phyloP scores from a whole-genome alignment of 2,888 invertebrate species.

The Diabrotica balteata region DNA sequence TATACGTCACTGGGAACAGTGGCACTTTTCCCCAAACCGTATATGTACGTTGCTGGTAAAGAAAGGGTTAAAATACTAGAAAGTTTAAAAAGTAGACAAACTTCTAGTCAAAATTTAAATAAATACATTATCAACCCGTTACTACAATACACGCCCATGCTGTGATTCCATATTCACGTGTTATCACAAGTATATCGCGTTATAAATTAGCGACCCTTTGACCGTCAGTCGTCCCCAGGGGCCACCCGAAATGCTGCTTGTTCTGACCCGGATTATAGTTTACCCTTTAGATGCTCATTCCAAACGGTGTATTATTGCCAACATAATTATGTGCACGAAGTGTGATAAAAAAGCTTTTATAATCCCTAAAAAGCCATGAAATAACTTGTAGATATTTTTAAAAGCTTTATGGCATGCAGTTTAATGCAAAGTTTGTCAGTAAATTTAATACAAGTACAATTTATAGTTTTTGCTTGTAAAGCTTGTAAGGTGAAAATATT shows the following conservation, averaged over 20 bases:
- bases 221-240: conserved; percentile 33
- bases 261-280: conserved; percentile 33
- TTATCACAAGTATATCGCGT: conserved; percentile 45
- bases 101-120: no score
- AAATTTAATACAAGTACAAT: no score
- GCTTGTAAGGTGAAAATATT: no score
- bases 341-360: conserved; percentile 11
- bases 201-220: conserved; percentile 44
- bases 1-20: no score
- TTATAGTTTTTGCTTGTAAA: no score
- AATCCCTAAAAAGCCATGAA: neutral
- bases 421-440: no score
- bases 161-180: conserved; percentile 39
- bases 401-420: no score
- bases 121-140: no score
- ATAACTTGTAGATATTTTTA: neutral
- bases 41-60: no score
- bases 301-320: conserved; percentile 18
- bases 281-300: conserved; percentile 29
- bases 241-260: conserved; percentile 27
- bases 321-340: conserved; percentile 24
- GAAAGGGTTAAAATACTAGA: no score
- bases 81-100: no score
- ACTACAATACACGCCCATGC: conserved; percentile 3
- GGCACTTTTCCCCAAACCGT: no score